Percentiles rank a stretch among this genome's conserved stretches.
These are phyloP conservation scores for Pelochelys cantorii DNA, from an alignment of 2,797 vertebrate species.

Conservation along the genomic window DNA sequence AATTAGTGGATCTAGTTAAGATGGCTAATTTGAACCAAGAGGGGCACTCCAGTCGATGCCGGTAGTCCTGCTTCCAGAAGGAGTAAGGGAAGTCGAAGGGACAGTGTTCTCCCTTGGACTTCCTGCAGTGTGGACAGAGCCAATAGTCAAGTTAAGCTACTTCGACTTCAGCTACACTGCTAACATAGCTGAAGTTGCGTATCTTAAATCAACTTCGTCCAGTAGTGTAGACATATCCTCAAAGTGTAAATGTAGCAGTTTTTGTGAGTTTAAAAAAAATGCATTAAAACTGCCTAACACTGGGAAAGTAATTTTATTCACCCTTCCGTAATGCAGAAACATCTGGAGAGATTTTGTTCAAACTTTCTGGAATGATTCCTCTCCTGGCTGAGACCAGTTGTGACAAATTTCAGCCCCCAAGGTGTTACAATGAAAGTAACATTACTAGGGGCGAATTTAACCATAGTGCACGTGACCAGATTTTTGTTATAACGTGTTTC, in stretches of 20 bases:
- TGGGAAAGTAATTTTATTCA: conserved; percentile 1
- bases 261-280: background rate
- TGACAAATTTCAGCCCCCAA: background rate
- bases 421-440: background rate
- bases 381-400: conserved; percentile 37
- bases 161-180: no score
- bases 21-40: no score
- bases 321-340: background rate
- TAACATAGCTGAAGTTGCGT: no score
- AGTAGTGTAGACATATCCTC: no score
- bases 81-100: no score
- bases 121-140: no score
- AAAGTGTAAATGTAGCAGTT: background rate
- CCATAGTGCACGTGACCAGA: background rate
- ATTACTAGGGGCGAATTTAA: background rate
- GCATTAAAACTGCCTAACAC: background rate
- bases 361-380: conserved; percentile 58
- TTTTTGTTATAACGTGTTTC: background rate
- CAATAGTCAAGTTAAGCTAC: no score
- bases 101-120: no score
- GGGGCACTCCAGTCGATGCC: no score
- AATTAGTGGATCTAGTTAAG: no score
- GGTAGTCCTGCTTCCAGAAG: no score
- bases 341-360: conserved; percentile 47
- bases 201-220: no score